Evolutionary conservation across 2,797 vertebrate species (phyloP).

Genomic region (Eupleurogrammus muticus): DNA sequence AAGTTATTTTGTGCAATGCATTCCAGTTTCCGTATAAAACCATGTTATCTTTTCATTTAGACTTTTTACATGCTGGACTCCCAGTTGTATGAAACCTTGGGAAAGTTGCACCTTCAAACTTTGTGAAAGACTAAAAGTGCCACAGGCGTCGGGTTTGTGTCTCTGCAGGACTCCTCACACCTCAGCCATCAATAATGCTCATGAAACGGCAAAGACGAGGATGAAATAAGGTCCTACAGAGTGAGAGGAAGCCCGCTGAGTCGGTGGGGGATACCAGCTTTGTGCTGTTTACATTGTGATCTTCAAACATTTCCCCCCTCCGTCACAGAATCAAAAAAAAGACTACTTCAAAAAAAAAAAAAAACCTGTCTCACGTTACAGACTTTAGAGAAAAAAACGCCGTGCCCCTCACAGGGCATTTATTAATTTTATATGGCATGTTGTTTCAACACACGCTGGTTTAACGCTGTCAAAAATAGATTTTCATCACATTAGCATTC

Average conservation of each 20-base stretch:
- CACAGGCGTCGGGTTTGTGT: constrained; percentile 16
- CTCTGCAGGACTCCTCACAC: constrained; percentile 31
- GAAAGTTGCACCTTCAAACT: constrained; percentile 8
- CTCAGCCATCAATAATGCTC: constrained; percentile 25
- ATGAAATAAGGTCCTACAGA: constrained; percentile 25
- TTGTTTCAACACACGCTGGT: not conserved
- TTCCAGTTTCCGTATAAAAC: too few relatives aligned
- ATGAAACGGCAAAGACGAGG: constrained; percentile 21
- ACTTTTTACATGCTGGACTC: not conserved
- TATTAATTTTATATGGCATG: not conserved
- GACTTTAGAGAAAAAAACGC: not conserved
- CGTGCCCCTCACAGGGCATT: not conserved
- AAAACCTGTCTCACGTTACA: not conserved
- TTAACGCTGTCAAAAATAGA: too few relatives aligned
- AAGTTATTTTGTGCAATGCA: not conserved
- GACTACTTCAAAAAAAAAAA: too few relatives aligned
- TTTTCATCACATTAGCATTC: not conserved
- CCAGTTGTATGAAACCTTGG: not conserved
- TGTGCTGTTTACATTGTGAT: constrained; percentile 10
- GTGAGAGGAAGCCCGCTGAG: constrained; percentile 9
- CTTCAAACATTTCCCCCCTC: constrained; percentile 3
- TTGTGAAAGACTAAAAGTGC: constrained; percentile 6
- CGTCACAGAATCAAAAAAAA: not conserved
- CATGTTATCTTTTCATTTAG: too few relatives aligned
- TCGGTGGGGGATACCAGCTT: constrained; percentile 10